Conservation (phyloP, 2,797 vertebrate species). For the Neostethus bicornis region DNA sequence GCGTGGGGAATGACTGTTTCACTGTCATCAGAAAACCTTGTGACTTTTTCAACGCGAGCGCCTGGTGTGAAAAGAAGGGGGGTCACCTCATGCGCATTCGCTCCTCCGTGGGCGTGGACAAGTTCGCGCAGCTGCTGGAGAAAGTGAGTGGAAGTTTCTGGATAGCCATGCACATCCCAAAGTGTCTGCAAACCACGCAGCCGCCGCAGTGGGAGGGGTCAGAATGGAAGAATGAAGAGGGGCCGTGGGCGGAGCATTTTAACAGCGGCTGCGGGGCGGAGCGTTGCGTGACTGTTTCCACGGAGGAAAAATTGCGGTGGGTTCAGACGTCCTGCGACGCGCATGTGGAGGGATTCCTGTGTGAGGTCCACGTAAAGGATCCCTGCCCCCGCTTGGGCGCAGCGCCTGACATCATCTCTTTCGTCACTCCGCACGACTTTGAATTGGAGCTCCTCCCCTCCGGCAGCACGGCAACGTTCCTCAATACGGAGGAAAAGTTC, state of each 20-base stretch:
- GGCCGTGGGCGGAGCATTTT: too few relatives aligned
- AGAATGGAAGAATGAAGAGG: constrained; percentile 83
- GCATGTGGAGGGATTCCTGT: constrained; percentile 80
- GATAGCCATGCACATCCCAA: constrained; percentile 80
- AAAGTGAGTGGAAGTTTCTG: constrained; percentile 68
- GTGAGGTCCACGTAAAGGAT: constrained; percentile 69
- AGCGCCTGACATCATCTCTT: constrained; percentile 30
- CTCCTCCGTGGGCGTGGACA: constrained; percentile 68
- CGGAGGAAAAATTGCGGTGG: constrained; percentile 72
- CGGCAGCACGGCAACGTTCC: constrained; percentile 62
- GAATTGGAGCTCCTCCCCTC: constrained; percentile 60
- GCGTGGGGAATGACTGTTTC: constrained; percentile 80
- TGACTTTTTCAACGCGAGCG: constrained; percentile 69
- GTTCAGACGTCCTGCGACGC: constrained; percentile 67
- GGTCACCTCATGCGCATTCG: constrained; percentile 86
- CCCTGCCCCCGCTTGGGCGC: constrained; percentile 60
- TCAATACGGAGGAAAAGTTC: constrained; percentile 57
- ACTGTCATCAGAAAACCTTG: constrained; percentile 43
- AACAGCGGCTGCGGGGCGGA: constrained; percentile 68
- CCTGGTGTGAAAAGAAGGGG: constrained; percentile 46
- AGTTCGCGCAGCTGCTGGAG: constrained; percentile 55
- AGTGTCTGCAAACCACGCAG: constrained; percentile 51
- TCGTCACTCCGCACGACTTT: constrained; percentile 72
- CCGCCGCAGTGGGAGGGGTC: constrained; percentile 66
- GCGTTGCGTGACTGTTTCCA: constrained; percentile 80